These are phyloP conservation scores for Delia radicum DNA, from an alignment of 1,140 invertebrate genomes.

Conservation along the genomic window DNA sequence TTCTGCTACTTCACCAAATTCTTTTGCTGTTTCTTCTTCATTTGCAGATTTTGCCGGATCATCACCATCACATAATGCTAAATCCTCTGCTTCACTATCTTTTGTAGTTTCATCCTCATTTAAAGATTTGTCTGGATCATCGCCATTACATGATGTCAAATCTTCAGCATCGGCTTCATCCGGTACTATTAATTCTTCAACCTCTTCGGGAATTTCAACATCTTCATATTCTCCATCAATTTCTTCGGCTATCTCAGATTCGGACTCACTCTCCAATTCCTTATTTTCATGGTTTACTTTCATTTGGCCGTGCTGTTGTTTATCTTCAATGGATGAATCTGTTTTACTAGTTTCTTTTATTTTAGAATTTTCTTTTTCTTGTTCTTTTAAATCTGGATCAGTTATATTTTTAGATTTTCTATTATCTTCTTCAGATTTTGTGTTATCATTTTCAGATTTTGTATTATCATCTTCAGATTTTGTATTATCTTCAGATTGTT, in stretches of 20 bases:
- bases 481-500: background rate
- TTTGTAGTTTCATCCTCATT: background rate
- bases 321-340: too few species aligned
- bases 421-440: background rate
- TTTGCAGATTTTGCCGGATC: background rate
- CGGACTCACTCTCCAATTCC: conserved; percentile 2
- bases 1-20: background rate
- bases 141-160: background rate
- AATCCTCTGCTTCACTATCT: background rate
- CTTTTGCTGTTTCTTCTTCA: background rate
- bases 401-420: background rate
- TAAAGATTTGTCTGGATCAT: background rate
- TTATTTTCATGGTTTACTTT: background rate
- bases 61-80: too few species aligned
- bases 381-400: background rate
- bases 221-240: conserved; percentile 24
- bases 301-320: too few species aligned
- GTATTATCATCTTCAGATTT: background rate
- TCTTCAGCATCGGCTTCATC: conserved; percentile 11
- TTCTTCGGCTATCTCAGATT: background rate
- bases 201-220: conserved; percentile 16
- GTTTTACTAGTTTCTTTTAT: background rate
- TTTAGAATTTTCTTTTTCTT: background rate
- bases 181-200: conserved; percentile 26
- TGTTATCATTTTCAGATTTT: background rate